Evolutionary conservation across 2,113 vertebrate species (phyloP), one percentile per base, ranked within the genome.

Genomic region (Otocyon megalotis): DNA sequence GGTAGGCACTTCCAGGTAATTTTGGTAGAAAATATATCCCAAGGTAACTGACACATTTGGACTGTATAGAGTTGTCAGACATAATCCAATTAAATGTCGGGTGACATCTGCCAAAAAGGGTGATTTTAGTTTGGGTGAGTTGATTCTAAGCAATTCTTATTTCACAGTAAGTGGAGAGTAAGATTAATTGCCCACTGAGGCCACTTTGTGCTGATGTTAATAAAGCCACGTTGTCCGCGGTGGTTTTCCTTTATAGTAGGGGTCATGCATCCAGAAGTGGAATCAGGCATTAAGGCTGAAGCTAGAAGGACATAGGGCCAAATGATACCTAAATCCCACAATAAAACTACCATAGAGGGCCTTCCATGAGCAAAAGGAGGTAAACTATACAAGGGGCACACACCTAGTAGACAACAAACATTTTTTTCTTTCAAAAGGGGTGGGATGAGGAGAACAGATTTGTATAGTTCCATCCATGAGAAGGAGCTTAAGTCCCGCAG

Each of bases 1-100:
- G 22, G 60, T 77, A 16, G 32, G 50, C 86, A 71, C 60, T 76
- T 95, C 67, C 79, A 7, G 32, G 35, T 89, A 91, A 89, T 82
- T 48, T 89, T 93, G 22, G 71, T 94, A 35, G 86, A 94, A 84
- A 94, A 96, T 88, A n/a, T 22, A 92, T 86, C 62, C 35, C 26
- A 48, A 92, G 91, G 60, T 94, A 72, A 90, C 19, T 28, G 54
- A 50, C 91, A n/a, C 88, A 84, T 85, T 93, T 26, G 30, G 50
- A 13, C 32, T 63, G 10, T 15, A 74, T 32, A 56, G 26, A 88
- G 19, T 76, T 76, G 79, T 95, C 88, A 26, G 32, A 91, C 83
- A 35, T 35, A 58, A 95, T 92, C 17, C 84, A 93, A 79, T 82
- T 89, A 94, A 90, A 56, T 48, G 12, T 63, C 86, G 63, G 89